These are phyloP conservation scores for Mionectes olivaceus DNA, from an alignment of 2,797 vertebrate genomes.

Conservation along the genomic window DNA sequence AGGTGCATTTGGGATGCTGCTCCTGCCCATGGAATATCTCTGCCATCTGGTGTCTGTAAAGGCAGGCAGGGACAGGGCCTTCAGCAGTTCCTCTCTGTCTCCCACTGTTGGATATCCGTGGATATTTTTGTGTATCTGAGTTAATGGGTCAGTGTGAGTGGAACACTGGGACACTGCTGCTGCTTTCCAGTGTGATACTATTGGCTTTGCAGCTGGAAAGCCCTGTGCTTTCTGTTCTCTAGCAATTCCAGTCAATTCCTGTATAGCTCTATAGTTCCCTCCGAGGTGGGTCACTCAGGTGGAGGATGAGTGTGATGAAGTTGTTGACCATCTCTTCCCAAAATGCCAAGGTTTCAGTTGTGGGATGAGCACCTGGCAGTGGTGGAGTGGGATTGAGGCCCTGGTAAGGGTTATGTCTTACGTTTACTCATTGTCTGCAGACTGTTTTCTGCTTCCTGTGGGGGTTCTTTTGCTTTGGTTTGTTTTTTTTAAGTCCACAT, in stretches of 20 bases:
- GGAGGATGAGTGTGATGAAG: neutral
- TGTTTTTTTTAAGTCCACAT: constrained; percentile 23
- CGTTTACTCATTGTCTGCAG: constrained; percentile 23
- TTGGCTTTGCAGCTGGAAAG: neutral
- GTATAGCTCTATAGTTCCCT: fast-evolving
- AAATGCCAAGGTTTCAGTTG: neutral
- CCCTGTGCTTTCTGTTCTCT: neutral
- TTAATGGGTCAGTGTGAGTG: neutral
- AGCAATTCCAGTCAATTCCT: neutral
- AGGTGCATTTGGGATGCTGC: neutral
- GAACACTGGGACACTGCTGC: neutral
- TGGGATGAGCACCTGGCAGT: neutral
- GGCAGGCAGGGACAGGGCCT: neutral
- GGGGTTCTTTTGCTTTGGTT: neutral
- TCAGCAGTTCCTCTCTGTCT: neutral
- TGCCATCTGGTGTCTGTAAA: neutral
- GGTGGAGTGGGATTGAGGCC: neutral
- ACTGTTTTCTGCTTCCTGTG: constrained; percentile 4
- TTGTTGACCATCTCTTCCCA: neutral
- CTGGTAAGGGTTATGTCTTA: neutral
- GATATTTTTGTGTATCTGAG: neutral
- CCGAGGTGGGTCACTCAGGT: neutral
- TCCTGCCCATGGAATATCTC: no score
- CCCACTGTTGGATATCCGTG: neutral
- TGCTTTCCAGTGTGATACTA: neutral